A percentile compares a stretch with the other conserved stretches of the same genome.
These are phyloP conservation scores for Leptodirus hochenwartii DNA, from an alignment of 2,888 invertebrate genomes.

Conservation along the genomic window DNA sequence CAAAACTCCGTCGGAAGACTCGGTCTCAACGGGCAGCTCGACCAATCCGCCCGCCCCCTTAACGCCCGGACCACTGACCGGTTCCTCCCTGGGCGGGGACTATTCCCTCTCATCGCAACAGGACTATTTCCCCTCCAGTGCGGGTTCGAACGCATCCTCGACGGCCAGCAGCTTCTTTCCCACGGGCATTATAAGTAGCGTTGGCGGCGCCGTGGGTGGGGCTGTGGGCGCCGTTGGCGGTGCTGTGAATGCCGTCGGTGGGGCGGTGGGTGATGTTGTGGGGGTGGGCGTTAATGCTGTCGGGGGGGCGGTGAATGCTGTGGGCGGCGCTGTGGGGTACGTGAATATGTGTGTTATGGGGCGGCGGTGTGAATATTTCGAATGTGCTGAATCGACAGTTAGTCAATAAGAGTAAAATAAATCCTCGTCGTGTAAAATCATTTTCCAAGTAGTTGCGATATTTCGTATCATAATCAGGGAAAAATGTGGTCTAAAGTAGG, in stretches of 20 bases:
- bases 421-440: no score
- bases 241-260: slow-evolving; percentile 20
- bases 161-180: slow-evolving; percentile 26
- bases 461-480: no score
- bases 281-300: slow-evolving; percentile 17
- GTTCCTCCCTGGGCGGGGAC: slow-evolving; percentile 18
- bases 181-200: slow-evolving; percentile 25
- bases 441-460: no score
- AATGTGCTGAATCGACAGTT: no score
- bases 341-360: slow-evolving; percentile 3
- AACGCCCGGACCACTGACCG: slow-evolving; percentile 35
- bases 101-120: slow-evolving; percentile 22
- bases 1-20: slow-evolving; percentile 83
- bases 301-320: slow-evolving; percentile 19
- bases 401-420: no score
- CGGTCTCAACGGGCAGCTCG: slow-evolving; percentile 29
- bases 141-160: slow-evolving; percentile 8
- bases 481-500: no score
- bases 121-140: no score
- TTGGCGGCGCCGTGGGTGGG: slow-evolving; percentile 24
- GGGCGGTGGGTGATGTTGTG: slow-evolving; percentile 19
- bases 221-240: slow-evolving; percentile 19
- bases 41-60: slow-evolving; percentile 42
- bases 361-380: no score
- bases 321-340: slow-evolving; percentile 23